Conservation (phyloP, 2,113 vertebrate genomes). For the Nycticebus coucang region DNA sequence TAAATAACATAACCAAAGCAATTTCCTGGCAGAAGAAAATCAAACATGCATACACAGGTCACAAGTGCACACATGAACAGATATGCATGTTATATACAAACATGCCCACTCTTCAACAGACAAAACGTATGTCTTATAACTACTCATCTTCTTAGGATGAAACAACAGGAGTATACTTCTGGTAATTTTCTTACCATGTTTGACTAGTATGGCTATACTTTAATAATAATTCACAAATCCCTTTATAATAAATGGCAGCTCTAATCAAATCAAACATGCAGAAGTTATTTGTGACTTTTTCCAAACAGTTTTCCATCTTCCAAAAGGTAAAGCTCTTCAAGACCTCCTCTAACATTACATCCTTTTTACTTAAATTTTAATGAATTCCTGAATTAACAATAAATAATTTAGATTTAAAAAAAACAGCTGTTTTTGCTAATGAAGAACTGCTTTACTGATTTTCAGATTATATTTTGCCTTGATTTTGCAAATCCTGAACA, state of each 20-base stretch:
- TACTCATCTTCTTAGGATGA: neutral
- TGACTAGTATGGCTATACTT: neutral
- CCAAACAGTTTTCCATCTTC: neutral
- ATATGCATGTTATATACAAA: neutral
- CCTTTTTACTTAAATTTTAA: conserved; percentile 16
- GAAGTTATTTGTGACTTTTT: neutral
- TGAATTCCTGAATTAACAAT: neutral
- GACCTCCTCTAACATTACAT: neutral
- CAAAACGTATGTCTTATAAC: neutral
- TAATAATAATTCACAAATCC: neutral
- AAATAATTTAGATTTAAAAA: conserved; percentile 3
- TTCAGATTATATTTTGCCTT: neutral
- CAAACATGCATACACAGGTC: neutral
- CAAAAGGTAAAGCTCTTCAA: neutral
- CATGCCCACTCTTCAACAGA: neutral
- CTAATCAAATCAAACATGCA: neutral
- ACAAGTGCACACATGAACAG: neutral
- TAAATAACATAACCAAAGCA: conserved; percentile 49
- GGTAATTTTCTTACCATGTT: neutral
- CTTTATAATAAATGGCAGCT: conserved; percentile 5
- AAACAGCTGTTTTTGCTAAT: conserved; percentile 48
- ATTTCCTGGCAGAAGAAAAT: conserved; percentile 65
- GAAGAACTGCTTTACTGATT: neutral
- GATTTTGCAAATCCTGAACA: neutral
- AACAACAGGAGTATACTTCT: neutral